Evolutionary conservation across 2,113 vertebrate genomes (phyloP), one percentile per base, ranked within the genome.

Genomic region (Tympanuchus pallidicinctus): DNA sequence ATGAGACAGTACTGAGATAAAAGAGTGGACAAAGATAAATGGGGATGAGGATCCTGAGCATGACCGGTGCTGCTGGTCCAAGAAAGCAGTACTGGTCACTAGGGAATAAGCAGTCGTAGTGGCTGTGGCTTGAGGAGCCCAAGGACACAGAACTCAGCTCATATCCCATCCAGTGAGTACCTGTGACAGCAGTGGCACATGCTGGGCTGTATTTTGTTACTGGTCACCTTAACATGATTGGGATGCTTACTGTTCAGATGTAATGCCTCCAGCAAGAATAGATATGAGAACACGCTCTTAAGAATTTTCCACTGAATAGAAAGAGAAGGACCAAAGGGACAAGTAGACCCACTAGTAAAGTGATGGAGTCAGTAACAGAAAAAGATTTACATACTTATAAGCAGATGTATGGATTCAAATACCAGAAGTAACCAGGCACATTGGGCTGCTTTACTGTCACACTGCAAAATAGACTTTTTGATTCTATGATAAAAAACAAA

Each of bases 131-230:
- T 32, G n/a, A 50, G 13, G 8, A 92, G 3, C 24, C 15, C 14
- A 9, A 47, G 32, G 19, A 50, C 32, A 32, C 6, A 0, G 0
- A 60, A 30, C 6, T 24, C 0, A 0, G 57, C 6, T 1, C 0
- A 57, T 76, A 17, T 22, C 11, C 45, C 13, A 11, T 0, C 6
- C 10, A 20, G 10, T 19, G n/a, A 60, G 6, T 34, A 34, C 13
- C 30, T 65, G 50, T 40, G 36, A 16, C 70, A 81, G n/a, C 1
- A 1, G 59, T 40, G 57, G 3, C 22, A 16, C 2, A 1, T 24
- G 61, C 27, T n/a, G 36, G 34, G 54, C 28, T 54, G 16, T 25
- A 27, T 28, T 40, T 34, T n/a, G 32, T 14, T 45, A 6, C 4
- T 40, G 61, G 6, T 57, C 30, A 64, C 13, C 4, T 13, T 52